A percentile compares a stretch with the other conserved stretches of the same genome.
These are phyloP conservation scores for Gryon sp. DNA, from an alignment of 1,140 invertebrate species.

Conservation along the genomic window DNA sequence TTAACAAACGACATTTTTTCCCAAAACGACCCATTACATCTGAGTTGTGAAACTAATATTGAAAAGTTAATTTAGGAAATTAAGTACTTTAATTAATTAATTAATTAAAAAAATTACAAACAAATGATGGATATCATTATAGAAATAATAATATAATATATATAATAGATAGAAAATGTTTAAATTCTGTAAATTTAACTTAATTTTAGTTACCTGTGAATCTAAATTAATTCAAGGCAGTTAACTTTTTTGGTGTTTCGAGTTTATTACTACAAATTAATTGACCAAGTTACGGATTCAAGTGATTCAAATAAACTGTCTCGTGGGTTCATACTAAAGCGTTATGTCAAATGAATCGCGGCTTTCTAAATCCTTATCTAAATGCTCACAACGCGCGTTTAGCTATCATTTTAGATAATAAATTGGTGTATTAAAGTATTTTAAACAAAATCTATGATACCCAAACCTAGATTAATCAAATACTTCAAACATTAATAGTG, in stretches of 20 bases:
- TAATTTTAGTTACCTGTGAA: too few relatives aligned
- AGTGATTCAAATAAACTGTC: slow-evolving; percentile 18
- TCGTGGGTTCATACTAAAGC: neutral
- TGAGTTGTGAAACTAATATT: neutral
- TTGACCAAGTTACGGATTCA: neutral
- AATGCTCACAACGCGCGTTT: slow-evolving; percentile 1
- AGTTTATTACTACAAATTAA: too few relatives aligned
- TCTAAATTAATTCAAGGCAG: neutral
- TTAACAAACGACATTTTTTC: slow-evolving; percentile 95
- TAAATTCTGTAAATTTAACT: too few relatives aligned
- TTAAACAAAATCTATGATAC: neutral
- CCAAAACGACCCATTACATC: slow-evolving; percentile 89
- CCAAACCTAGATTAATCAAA: neutral
- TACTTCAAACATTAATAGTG: too few relatives aligned
- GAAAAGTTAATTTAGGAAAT: too few relatives aligned
- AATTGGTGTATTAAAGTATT: slow-evolving; percentile 8
- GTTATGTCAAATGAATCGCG: slow-evolving; percentile 10
- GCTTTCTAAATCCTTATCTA: slow-evolving; percentile 39
- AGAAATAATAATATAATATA: too few relatives aligned
- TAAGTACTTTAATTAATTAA: too few relatives aligned
- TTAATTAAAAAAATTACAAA: neutral
- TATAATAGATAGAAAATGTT: too few relatives aligned
- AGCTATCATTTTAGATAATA: slow-evolving; percentile 28
- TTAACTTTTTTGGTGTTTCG: too few relatives aligned
- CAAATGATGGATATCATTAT: too few relatives aligned